Percentiles rank a stretch among this genome's conserved stretches.
Evolutionary conservation across 2,888 invertebrate genomes (phyloP).

Genomic region (Masnerella sp.): DNA sequence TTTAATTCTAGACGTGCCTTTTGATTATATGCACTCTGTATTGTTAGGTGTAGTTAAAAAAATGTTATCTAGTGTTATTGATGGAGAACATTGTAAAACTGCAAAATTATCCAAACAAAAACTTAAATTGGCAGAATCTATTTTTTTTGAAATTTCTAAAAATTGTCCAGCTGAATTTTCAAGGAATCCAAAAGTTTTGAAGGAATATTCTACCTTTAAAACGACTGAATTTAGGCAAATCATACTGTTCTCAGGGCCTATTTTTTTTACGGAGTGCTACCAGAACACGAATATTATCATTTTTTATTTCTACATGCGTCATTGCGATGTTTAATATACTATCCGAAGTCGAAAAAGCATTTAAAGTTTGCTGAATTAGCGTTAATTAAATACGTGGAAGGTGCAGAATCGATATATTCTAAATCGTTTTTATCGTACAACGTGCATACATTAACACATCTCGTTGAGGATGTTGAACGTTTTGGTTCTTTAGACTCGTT

Average conservation of each 20-base stretch:
- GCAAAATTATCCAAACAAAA: background rate
- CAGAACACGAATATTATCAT: background rate
- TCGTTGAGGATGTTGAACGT: slow-evolving; percentile 23
- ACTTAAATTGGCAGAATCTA: no score
- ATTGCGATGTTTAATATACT: slow-evolving; percentile 3
- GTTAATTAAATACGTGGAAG: slow-evolving; percentile 5
- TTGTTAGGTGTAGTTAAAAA: slow-evolving; percentile 3
- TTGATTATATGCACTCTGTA: slow-evolving; percentile 18
- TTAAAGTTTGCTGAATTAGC: slow-evolving; percentile 4
- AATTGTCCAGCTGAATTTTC: slow-evolving; percentile 13
- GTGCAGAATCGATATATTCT: slow-evolving; percentile 1
- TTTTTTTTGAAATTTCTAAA: no score
- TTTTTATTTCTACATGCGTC: slow-evolving; percentile 22
- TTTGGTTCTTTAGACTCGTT: slow-evolving; percentile 22
- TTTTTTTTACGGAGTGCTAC: slow-evolving; percentile 13
- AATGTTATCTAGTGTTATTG: background rate
- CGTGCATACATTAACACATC: slow-evolving; percentile 8
- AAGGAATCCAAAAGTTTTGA: background rate
- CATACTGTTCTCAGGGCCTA: slow-evolving; percentile 7
- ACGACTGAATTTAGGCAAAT: slow-evolving; percentile 31
- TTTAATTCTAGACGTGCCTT: background rate
- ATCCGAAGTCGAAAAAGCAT: slow-evolving; percentile 1
- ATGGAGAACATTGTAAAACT: background rate
- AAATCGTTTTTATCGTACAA: slow-evolving; percentile 7
- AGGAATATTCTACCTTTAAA: slow-evolving; percentile 9